These are phyloP conservation scores for Panzeria rudis DNA, from an alignment of 2,888 invertebrate species.

Conservation along the genomic window DNA sequence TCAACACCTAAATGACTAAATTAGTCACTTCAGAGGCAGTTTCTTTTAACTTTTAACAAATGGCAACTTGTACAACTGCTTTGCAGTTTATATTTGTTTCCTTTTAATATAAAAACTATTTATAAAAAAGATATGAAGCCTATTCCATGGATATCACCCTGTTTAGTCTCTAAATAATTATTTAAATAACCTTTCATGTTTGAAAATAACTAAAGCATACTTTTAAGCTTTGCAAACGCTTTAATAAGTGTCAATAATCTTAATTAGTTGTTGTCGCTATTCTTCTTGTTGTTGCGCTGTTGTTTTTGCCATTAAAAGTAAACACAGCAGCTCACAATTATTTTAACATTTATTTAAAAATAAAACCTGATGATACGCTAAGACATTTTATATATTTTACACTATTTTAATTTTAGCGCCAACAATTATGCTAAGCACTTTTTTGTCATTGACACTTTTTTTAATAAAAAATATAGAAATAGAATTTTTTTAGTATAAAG, in stretches of 20 bases:
- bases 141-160: not conserved
- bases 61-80: not conserved
- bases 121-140: not conserved
- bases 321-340: not conserved
- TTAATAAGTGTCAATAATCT: constrained; percentile 52
- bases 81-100: not conserved
- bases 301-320: constrained; percentile 19
- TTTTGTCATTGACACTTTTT: constrained; percentile 51
- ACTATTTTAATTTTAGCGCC: constrained; percentile 31
- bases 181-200: not conserved
- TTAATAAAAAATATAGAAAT: constrained; percentile 19
- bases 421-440: constrained; percentile 52
- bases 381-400: constrained; percentile 5
- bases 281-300: too few relatives aligned
- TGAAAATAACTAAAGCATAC: constrained; percentile 26
- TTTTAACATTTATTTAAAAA: constrained; percentile 25
- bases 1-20: not conserved
- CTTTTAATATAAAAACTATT: not conserved
- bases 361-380: constrained; percentile 10
- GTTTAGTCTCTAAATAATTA: not conserved
- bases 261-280: constrained; percentile 33
- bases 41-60: not conserved
- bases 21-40: not conserved
- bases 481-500: constrained; percentile 24
- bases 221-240: constrained; percentile 14